Base-by-base conservation (phyloP, 2,888 invertebrate genomes). In the Cheilosia urbana region DNA sequence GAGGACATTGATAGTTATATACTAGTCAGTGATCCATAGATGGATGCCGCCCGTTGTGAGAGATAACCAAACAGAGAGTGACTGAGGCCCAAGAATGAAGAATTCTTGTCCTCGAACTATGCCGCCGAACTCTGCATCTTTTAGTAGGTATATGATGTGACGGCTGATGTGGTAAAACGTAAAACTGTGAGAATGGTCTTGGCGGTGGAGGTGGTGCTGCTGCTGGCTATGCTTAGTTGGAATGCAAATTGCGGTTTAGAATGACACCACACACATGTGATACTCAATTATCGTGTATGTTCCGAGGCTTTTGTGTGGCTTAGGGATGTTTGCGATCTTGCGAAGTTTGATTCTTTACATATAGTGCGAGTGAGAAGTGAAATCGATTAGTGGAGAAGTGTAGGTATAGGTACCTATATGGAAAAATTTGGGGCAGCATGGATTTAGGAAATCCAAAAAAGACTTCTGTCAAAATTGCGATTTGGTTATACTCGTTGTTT, bases 21-120 rank as follows among this genome's bases (percentile, higher is more conserved):
- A 75, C 83, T 49, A 84, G 83, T 79, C 79, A 84, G 63, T 72
- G 72, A 73, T 79, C 63, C 83, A 79, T 75, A 68, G 72, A 75
- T 79, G 68, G 60, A 77, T 77, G 77, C 82, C 82, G 82, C 82
- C 82, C 72, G 82, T 82, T 82, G 82, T 77, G 82, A 82, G 77
- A 71, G 72, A 72, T 63, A 82, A 82, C 82, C 45, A 82, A 65
- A 76, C 65, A 71, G 71, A 76, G 65, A 76, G 42, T 76, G 51
- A 60, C 60, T 77, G 21, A 82, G 60, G 72, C 53, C 53, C 37
- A 34, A 30, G 68, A 71, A 77, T 66, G 82, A 77, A 77, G 77
- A 82, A 82, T 77, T 77, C 49, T 75, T 72, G 82, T 82, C 82
- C 82, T 82, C 82, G 82, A 82, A 82, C 82, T 72, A 82, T 77